phyloP scores from a whole-genome alignment of 2,888 invertebrate species.

The Idaea dimidiata region DNA sequence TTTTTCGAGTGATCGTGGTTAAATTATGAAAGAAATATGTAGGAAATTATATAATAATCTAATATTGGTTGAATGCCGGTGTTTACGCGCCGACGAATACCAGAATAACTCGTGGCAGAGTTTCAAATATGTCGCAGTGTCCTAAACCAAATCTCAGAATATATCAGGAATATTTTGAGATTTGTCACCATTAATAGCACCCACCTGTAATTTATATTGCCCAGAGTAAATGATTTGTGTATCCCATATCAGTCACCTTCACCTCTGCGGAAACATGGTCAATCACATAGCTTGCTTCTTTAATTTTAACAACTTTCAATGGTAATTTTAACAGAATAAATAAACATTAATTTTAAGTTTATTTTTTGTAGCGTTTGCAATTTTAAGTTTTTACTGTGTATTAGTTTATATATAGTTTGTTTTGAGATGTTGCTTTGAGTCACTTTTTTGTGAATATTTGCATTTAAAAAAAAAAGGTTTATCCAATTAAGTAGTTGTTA shows the following conservation, averaged over 20 bases:
- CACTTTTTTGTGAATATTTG: too few species aligned
- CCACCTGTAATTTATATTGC: slow-evolving; percentile 31
- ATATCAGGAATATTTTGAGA: slow-evolving; percentile 36
- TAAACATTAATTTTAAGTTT: too few species aligned
- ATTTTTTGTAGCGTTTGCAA: too few species aligned
- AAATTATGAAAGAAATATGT: slow-evolving; percentile 1
- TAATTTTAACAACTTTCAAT: too few species aligned
- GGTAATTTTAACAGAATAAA: too few species aligned
- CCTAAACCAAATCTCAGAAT: slow-evolving; percentile 60
- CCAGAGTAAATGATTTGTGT: background rate
- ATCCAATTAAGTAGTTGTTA: too few species aligned
- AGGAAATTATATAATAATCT: slow-evolving; percentile 44
- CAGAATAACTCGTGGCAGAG: slow-evolving; percentile 75
- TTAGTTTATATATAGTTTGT: too few species aligned
- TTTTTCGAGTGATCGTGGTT: slow-evolving; percentile 19
- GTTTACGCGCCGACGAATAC: slow-evolving; percentile 66
- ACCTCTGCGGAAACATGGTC: too few species aligned
- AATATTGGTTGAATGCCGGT: slow-evolving; percentile 46
- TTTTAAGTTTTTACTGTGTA: too few species aligned
- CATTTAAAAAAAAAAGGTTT: too few species aligned
- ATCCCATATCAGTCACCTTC: background rate
- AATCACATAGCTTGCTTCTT: too few species aligned
- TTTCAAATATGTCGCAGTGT: slow-evolving; percentile 78
- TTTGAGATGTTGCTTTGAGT: too few species aligned
- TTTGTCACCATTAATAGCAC: slow-evolving; percentile 45